Base-by-base conservation (phyloP, 2,888 invertebrate genomes). In the Hydrotaea cyrtoneurina region DNA sequence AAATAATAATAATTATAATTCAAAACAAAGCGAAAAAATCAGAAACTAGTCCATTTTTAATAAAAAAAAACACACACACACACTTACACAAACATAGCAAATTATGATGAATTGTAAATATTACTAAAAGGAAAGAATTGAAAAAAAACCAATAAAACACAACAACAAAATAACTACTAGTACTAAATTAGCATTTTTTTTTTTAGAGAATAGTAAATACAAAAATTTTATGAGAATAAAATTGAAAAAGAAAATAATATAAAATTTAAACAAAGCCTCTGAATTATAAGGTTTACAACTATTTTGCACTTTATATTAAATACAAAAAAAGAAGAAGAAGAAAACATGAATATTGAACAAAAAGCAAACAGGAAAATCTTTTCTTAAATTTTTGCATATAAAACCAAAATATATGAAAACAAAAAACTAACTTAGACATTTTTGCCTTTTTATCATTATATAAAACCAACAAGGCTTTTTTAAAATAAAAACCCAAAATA, bases 221-320 rank as follows among this genome's bases (percentile, higher is more conserved):
- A 31, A 31, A 76, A 84, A 81, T 73, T 76, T 66, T 75, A 78
- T 75, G 57, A 73, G 59, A 77, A 79, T 53, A 74, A 57, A 39
- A 78, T 59, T 59, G 26, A 59, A 13, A 66, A 36, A 66, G 15
- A 23, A 23, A 15, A n/a, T n/a, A 59, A 75, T 1, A 55, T 43
- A 59, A 31, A 31, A 31, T 31, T 31, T 31, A 31, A 23, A 77
- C 57, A 17, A 73, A 85, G 85, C 85, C 85, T 85, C 85, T 85
- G 85, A 85, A 82, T 82, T 85, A 76, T 82, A 85, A 85, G 85
- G 85, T 85, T 85, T 85, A 85, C 82, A 85, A 85, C 85, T 85
- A 85, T 85, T 85, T 85, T 85, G 85, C 85, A 85, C 85, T 85
- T 85, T 85, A 82, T 86, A 85, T 75, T 77, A 85, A 81, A 79